Base-by-base conservation (phyloP, 1,140 invertebrate species). In the Goniozus legneri region DNA sequence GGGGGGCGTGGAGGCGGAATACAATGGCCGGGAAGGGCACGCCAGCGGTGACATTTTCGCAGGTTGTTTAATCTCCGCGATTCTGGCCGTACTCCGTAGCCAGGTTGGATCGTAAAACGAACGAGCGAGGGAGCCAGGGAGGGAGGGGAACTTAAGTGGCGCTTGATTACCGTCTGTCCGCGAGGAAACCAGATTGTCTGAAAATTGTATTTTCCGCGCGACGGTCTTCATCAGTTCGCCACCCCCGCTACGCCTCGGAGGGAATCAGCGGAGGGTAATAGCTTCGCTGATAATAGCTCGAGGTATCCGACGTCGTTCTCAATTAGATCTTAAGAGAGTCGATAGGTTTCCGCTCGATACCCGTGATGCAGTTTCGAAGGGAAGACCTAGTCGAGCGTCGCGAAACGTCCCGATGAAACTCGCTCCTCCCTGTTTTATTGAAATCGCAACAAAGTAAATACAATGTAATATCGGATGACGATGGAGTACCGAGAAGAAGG, bases 161-260 rank as follows among this genome's bases (percentile, higher is more conserved):
- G 44, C 55, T 48, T 57, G 55, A 58, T 58, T 58, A 54, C 54
- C 37, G 46, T 30, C 31, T 41, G 44, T 54, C 43, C 54, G 35
- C 40, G 22, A 24, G 47, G 35, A 56, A 47, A 56, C 42, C 52
- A 54, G 48, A 54, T 54, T 56, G 52, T 44, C 40, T 50, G 55
- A 53, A 52, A 57, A 57, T 57, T 44, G 48, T 55, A 27, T 51
- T 51, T 55, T 44, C 36, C 15, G 38, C 21, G 41, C 33, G 51
- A 24, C 18, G 22, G 36, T 35, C 36, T 32, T 41, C 46, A 27
- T 53, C 20, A 44, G n/a, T n/a, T n/a, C n/a, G n/a, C n/a, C n/a
- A n/a, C n/a, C n/a, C 32, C n/a, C 8, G 32, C 7, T 33, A 15
- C n/a, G 37, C 31, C 45, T 30, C 38, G 46, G 24, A 19, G 43